Percentiles rank a stretch among this genome's conserved stretches.
Evolutionary conservation across 2,113 vertebrate species (phyloP).

Genomic region (Sinocyclocheilus anophthalmus): DNA sequence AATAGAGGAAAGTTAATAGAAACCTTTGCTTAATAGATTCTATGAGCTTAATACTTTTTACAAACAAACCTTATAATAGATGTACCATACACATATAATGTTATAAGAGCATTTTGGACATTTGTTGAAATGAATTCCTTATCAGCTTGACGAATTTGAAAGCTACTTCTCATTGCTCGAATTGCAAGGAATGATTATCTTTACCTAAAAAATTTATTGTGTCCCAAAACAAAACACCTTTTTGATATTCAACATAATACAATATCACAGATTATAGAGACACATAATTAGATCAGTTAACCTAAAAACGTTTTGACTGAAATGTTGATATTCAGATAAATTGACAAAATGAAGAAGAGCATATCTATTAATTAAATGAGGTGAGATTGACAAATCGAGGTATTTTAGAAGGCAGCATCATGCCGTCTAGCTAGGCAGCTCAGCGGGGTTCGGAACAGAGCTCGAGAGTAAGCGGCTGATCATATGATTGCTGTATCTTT

Average conservation of each 20-base stretch:
- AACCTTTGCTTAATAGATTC: too few species aligned
- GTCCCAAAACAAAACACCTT: neutral
- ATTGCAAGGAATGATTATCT: too few species aligned
- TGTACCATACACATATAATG: too few species aligned
- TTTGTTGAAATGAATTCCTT: neutral
- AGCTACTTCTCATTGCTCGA: too few species aligned
- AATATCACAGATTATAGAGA: neutral
- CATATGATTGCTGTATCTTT: neutral
- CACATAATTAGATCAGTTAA: neutral
- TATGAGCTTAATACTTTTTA: too few species aligned
- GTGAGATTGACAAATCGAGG: too few species aligned
- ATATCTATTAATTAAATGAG: too few species aligned
- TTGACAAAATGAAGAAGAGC: too few species aligned
- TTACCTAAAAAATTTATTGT: neutral
- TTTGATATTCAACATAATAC: neutral
- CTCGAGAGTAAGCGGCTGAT: neutral
- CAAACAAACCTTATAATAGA: too few species aligned
- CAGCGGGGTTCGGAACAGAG: conserved; percentile 7
- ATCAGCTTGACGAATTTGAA: too few species aligned
- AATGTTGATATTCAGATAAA: too few species aligned
- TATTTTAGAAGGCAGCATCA: neutral
- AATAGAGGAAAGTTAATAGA: too few species aligned
- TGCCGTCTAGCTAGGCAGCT: neutral
- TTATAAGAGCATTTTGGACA: neutral
- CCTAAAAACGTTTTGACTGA: neutral